Conservation (phyloP, 1,140 invertebrate species). For the Drosophila littoralis region DNA sequence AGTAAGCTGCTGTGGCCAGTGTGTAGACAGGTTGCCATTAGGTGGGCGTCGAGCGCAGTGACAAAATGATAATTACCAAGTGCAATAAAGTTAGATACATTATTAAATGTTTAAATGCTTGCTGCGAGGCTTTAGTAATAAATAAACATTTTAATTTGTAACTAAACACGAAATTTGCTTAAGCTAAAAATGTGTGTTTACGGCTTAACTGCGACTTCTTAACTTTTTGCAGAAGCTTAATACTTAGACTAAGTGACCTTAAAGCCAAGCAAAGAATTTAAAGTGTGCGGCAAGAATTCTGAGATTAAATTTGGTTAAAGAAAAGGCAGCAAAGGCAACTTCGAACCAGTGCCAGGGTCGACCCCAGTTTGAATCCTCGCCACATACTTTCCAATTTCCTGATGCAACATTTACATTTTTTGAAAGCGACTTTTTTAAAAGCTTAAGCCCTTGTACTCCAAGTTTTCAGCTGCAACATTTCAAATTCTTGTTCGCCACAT, state of each 20-base stretch:
- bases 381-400: too few species aligned
- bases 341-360: too few species aligned
- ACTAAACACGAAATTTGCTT: constrained; percentile 1
- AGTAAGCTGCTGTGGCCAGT: constrained; percentile 27
- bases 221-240: background rate
- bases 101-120: constrained; percentile 34
- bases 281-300: background rate
- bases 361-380: too few species aligned
- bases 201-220: background rate
- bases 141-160: constrained; percentile 46
- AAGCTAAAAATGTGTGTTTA: constrained; percentile 15
- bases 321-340: too few species aligned
- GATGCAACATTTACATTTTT: too few species aligned
- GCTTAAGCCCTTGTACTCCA: too few species aligned
- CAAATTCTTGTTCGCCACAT: too few species aligned
- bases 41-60: constrained; percentile 34
- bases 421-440: too few species aligned
- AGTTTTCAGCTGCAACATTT: too few species aligned
- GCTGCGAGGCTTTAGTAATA: constrained; percentile 44
- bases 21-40: constrained; percentile 49
- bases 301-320: background rate
- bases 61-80: constrained; percentile 57
- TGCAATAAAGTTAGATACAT: constrained; percentile 57
- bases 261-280: background rate
- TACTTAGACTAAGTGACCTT: background rate